These are phyloP conservation scores for Odontothrips loti DNA, from an alignment of 2,888 invertebrate genomes.

Conservation along the genomic window DNA sequence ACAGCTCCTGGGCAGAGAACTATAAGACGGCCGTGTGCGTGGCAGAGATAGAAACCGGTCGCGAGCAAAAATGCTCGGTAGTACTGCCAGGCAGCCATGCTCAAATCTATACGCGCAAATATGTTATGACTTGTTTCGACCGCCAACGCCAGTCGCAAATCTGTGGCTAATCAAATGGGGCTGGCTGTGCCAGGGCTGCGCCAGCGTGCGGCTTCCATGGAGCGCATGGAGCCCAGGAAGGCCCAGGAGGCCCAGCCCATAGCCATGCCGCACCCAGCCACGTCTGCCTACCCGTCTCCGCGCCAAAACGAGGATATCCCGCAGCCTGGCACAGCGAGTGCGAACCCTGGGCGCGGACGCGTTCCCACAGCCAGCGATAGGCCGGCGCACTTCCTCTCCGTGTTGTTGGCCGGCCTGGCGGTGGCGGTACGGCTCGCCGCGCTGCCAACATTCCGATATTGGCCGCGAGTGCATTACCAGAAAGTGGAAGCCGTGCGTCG, in stretches of 20 bases:
- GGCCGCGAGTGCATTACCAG: background rate
- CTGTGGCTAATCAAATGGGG: background rate
- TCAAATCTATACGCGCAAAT: background rate
- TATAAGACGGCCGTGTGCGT: background rate
- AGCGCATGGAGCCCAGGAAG: background rate
- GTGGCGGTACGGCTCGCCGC: background rate
- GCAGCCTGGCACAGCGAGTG: background rate
- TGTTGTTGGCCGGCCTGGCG: too few relatives aligned
- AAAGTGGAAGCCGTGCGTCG: constrained; percentile 1
- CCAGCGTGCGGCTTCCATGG: background rate
- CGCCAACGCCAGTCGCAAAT: background rate
- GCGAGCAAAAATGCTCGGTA: background rate
- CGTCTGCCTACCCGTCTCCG: background rate
- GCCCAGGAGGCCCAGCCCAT: background rate
- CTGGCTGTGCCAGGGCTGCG: background rate
- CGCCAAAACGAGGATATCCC: background rate
- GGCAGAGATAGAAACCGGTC: background rate
- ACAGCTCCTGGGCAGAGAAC: background rate
- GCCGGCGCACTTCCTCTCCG: background rate
- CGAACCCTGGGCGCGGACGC: background rate
- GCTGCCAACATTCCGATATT: background rate
- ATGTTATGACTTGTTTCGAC: constrained; percentile 26
- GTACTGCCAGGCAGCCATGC: background rate
- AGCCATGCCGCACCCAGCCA: background rate
- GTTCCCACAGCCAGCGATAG: background rate